Evolutionary conservation across 2,888 invertebrate species (phyloP).

Genomic region (Catocala nupta): DNA sequence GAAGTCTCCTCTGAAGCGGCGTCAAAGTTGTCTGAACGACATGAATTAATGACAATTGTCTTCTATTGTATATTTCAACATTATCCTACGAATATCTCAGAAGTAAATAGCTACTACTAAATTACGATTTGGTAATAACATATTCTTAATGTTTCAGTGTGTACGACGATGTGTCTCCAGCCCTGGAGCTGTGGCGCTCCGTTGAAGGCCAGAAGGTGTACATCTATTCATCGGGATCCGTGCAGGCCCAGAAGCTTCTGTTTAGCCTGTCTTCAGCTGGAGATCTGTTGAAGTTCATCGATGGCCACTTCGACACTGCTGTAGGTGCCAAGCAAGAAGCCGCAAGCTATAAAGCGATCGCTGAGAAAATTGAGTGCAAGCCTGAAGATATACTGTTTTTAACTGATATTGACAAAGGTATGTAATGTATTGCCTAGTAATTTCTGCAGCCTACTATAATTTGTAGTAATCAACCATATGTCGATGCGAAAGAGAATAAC

Average conservation of each 20-base stretch:
- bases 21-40: no score
- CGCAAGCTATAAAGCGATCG: conserved; percentile 93
- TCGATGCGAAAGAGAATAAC: no score
- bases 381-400: conserved; percentile 93
- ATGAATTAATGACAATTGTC: no score
- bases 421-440: conserved; percentile 11
- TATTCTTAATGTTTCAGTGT: conserved; percentile 88
- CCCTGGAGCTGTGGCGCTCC: conserved; percentile 91
- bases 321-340: conserved; percentile 93
- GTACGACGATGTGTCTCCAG: conserved; percentile 93
- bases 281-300: conserved; percentile 91
- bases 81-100: no score
- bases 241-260: conserved; percentile 95
- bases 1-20: no score
- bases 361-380: conserved; percentile 88
- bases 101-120: no score
- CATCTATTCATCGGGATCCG: conserved; percentile 97
- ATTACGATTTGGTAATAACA: conserved; percentile 1
- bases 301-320: conserved; percentile 95
- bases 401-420: conserved; percentile 94
- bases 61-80: no score
- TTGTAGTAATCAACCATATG: no score
- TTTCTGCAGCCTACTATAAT: no score
- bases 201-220: conserved; percentile 90
- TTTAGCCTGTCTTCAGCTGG: conserved; percentile 93